Evolutionary conservation across 2,797 vertebrate genomes (phyloP), one percentile per base, ranked within the genome.

Genomic region (Hippoglossus hippoglossus): DNA sequence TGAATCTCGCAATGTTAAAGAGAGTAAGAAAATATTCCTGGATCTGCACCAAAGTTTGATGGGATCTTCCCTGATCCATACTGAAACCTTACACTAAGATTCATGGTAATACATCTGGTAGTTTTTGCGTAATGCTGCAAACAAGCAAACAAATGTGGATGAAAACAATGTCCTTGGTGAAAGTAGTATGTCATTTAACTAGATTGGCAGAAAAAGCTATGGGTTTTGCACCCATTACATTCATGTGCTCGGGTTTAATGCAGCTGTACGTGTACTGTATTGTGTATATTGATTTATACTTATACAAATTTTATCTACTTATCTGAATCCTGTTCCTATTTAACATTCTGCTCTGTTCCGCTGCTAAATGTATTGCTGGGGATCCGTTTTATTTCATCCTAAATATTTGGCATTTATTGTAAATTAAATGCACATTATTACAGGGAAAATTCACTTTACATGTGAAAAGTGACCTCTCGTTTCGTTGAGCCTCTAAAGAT

Each of bases 401-500:
- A 11, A 25, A 55, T 10, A 44, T 15, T 8, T 31, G 3, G 1
- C 18, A 49, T 21, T 18, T 15, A 67, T 10, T 55, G 26, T 62
- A 19, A 54, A 55, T 19, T 7, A 59, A 11, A 4, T 49, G 6
- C 28, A 55, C 18, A 64, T 53, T 25, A 59, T 49, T 10, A 61
- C 11, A 44, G 18, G 4, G n/a, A 21, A 49, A 9, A 9, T 21
- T n/a, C 50, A 5, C 18, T 54, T 31, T 12, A 22, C 57, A 28
- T 24, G 13, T 18, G 10, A 39, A 63, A 44, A 16, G 5, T 12
- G 50, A 50, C 3, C 13, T 51, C 13, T 41, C 0, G 47, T 67
- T 64, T 53, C n/a, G 46, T 6, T 59, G 4, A 4, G 54, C 55
- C 44, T n/a, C 36, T 54, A 15, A 72, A 73, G 34, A 55, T 8